Evolutionary conservation across 2,888 invertebrate species (phyloP).

Genomic region (Cacoxenus indagator): DNA sequence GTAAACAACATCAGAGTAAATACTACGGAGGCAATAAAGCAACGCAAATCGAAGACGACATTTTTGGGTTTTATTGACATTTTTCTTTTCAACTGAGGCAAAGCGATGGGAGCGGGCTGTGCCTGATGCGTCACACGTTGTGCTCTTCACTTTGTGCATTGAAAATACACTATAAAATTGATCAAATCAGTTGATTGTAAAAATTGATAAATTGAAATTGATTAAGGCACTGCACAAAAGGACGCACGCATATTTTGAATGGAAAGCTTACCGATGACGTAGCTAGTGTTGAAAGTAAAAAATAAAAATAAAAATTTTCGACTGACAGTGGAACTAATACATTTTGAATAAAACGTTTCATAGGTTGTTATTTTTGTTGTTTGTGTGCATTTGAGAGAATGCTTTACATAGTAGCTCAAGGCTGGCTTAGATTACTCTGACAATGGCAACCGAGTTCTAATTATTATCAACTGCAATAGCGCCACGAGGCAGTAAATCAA

Average conservation of each 20-base stretch:
- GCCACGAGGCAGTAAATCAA: no score
- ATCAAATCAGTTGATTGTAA: constrained; percentile 63
- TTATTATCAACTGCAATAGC: no score
- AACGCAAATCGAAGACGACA: constrained; percentile 33
- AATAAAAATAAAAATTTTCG: no score
- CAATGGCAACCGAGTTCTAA: no score
- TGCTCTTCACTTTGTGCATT: constrained; percentile 38
- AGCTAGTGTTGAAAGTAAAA: no score
- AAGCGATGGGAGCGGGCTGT: no score
- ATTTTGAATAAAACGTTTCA: no score
- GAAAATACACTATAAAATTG: constrained; percentile 62
- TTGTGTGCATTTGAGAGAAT: no score
- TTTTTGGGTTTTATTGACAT: constrained; percentile 63
- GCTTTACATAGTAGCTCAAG: no score
- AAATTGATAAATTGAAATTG: constrained; percentile 62
- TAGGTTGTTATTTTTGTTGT: no score
- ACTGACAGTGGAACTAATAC: no score
- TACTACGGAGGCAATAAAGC: constrained; percentile 41
- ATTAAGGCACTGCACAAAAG: constrained; percentile 47
- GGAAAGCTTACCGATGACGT: neutral
- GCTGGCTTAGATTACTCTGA: no score
- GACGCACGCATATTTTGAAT: constrained; percentile 11
- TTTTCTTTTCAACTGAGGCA: constrained; percentile 35
- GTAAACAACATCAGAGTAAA: constrained; percentile 13
- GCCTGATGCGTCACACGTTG: constrained; percentile 40